Base-by-base conservation (phyloP, 2,888 invertebrate genomes). In the Drosophila diplacantha region DNA sequence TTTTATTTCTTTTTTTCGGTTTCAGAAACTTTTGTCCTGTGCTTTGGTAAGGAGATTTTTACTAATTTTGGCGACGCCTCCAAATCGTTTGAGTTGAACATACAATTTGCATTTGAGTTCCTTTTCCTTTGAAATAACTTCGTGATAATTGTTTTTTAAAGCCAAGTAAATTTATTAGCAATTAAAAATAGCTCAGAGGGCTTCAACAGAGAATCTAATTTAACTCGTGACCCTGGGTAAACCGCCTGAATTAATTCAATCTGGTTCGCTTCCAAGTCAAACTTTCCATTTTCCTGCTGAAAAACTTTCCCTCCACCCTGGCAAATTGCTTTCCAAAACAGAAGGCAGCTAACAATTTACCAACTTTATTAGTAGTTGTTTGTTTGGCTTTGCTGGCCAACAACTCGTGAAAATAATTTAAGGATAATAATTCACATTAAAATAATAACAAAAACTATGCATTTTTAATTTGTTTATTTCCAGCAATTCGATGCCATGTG, bases 401-500 rank as follows among this genome's bases (percentile, higher is more conserved):
- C 43, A 44, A 20, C 38, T 39, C 39, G 43, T 46, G 50, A 39
- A 60, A 59, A 46, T 44, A 60, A 29, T n/a, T 29, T 46, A 60
- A 46, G 16, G 4, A 39, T 46, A 41, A 62, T 54, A 41, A 62
- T 54, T 68, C 38, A 43, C 44, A 56, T 55, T 50, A 35, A 14
- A 46, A 43, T 11, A 29, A 44, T 56, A 51, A 50, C 24, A 3
- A n/a, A 41, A 41, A 26, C n/a, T 6, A 56, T 22, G 44, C 8
- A 31, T 51, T 49, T 54, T 35, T 37, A 9, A 34, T 41, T 41
- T 24, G 46, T 14, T 37, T 22, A 51, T 2, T 74, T 83, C 51
- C 91, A 94, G 94, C 92, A 93, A 91, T 94, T 94, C 87, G 94
- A 94, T 89, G 91, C 92, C 49, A 90, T 93, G 85, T 94, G 93